Conservation (phyloP, 2,113 vertebrate species). For the Corythoichthys intestinalis region DNA sequence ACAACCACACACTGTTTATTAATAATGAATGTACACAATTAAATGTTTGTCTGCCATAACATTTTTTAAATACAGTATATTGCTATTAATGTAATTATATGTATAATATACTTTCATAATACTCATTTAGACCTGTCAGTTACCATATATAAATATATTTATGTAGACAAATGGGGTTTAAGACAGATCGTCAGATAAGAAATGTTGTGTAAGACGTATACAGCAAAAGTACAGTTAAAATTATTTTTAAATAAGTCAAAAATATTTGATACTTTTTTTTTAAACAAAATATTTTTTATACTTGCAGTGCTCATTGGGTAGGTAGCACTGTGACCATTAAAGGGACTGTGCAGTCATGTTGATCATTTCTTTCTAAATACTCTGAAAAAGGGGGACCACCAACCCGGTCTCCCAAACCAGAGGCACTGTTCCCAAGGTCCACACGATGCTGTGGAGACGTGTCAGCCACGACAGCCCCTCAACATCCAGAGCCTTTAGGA, state of each 20-base stretch:
- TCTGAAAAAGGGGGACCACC: too few species aligned
- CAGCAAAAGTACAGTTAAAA: background rate
- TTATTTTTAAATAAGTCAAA: background rate
- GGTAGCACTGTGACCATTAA: slow-evolving; percentile 5
- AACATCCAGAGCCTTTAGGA: too few species aligned
- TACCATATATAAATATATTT: background rate
- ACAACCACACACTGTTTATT: background rate
- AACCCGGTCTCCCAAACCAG: too few species aligned
- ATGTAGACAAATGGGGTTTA: too few species aligned
- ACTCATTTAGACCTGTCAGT: background rate
- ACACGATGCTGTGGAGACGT: too few species aligned
- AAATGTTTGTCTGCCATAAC: slow-evolving; percentile 6
- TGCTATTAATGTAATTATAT: too few species aligned
- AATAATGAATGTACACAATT: slow-evolving; percentile 29
- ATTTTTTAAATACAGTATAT: too few species aligned
- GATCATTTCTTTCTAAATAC: too few species aligned
- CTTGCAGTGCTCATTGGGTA: background rate
- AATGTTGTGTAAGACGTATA: background rate
- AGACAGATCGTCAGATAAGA: background rate
- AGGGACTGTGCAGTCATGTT: slow-evolving; percentile 17
- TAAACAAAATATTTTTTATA: background rate
- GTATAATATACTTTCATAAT: background rate
- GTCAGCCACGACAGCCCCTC: too few species aligned
- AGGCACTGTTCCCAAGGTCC: too few species aligned
- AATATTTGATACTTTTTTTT: background rate